Conservation (phyloP, 1,140 invertebrate genomes). For the Diuraphis noxia region DNA sequence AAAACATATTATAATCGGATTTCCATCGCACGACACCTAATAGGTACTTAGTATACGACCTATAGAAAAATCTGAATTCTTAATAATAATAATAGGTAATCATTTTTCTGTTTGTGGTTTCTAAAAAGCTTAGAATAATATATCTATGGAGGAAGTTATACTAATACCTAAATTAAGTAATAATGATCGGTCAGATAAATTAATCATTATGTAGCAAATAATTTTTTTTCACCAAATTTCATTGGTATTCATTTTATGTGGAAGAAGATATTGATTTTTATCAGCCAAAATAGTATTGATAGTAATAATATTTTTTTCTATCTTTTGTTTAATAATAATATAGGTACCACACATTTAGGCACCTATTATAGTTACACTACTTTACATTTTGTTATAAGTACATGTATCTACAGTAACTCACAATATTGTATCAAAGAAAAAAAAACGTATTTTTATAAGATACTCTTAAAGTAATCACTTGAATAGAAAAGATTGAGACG, state of each 20-base stretch:
- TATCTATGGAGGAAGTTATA: neutral
- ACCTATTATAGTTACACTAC: no score
- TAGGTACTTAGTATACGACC: neutral
- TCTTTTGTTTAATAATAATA: no score
- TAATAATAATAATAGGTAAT: no score
- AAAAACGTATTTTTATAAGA: neutral
- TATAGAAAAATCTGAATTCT: neutral
- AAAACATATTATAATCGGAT: neutral
- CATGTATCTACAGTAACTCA: neutral
- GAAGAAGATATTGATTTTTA: no score
- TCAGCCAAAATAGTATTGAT: no score
- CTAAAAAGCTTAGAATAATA: neutral
- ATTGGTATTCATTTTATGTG: neutral
- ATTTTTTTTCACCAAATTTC: rapidly evolving
- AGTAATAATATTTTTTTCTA: no score
- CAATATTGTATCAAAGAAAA: no score
- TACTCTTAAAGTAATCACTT: neutral
- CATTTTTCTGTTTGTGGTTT: neutral
- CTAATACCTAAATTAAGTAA: neutral
- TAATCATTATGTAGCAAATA: neutral
- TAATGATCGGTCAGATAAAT: neutral
- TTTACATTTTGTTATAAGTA: no score
- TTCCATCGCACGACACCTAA: neutral
- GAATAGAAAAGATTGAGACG: neutral
- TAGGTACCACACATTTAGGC: no score